These are phyloP conservation scores for Theretra japonica DNA, from an alignment of 2,888 invertebrate genomes.

Conservation along the genomic window DNA sequence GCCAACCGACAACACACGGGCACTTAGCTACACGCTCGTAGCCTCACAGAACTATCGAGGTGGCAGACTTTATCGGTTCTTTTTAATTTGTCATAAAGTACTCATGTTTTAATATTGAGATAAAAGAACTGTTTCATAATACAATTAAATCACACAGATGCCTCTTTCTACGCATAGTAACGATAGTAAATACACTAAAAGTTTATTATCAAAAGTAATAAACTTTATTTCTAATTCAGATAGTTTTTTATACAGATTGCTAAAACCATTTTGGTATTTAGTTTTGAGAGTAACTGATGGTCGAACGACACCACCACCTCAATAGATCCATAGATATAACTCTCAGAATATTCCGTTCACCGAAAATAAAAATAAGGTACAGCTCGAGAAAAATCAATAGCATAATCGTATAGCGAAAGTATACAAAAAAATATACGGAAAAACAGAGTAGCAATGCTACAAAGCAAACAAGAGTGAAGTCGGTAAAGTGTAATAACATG, in stretches of 20 bases:
- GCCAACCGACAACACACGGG: conserved; percentile 71
- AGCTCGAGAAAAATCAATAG: conserved; percentile 56
- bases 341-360: conserved; percentile 47
- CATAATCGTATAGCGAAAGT: conserved; percentile 35
- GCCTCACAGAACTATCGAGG: conserved; percentile 51
- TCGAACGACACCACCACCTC: conserved; percentile 40
- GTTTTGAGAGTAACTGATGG: neutral
- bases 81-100: neutral
- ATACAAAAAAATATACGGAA: conserved; percentile 48
- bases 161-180: no score
- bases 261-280: no score
- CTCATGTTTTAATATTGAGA: no score
- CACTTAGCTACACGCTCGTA: conserved; percentile 66
- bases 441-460: conserved; percentile 64
- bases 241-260: no score
- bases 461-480: conserved; percentile 58
- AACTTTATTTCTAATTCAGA: no score
- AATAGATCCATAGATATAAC: conserved; percentile 45
- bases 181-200: no score
- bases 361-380: conserved; percentile 57
- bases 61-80: conserved; percentile 34
- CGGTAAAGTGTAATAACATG: conserved; percentile 43
- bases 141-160: no score
- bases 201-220: no score
- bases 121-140: no score